Evolutionary conservation across 2,888 invertebrate genomes (phyloP).

Genomic region (Neocrepidodera transversa): DNA sequence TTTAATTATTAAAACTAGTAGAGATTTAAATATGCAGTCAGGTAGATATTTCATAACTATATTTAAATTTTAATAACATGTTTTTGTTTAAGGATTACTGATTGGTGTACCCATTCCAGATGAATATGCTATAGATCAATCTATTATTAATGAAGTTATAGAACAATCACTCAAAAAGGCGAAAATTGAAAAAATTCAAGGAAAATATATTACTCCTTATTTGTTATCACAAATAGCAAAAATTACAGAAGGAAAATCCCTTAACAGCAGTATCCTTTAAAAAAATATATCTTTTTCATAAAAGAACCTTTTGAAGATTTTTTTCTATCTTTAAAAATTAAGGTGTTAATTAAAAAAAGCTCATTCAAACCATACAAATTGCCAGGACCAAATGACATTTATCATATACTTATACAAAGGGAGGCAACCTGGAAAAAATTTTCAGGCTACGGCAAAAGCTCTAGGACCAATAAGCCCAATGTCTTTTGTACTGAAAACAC

Average conservation of each 20-base stretch:
- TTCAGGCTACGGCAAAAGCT: no score
- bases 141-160: conserved; percentile 74
- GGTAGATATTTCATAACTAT: conserved; percentile 58
- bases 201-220: conserved; percentile 94
- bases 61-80: neutral
- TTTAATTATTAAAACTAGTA: conserved; percentile 65
- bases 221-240: conserved; percentile 78
- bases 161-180: conserved; percentile 71
- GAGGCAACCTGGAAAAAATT: no score
- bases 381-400: no score
- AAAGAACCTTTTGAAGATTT: no score
- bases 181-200: conserved; percentile 66
- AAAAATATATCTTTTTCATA: neutral
- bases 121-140: conserved; percentile 68
- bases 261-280: conserved; percentile 82
- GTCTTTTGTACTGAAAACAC: no score
- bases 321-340: no score
- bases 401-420: no score
- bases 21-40: conserved; percentile 66
- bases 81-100: conserved; percentile 64
- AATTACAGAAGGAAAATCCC: conserved; percentile 82
- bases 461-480: no score
- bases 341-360: no score
- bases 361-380: no score
- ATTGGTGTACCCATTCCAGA: conserved; percentile 91